Conservation (phyloP, 2,888 invertebrate species). For the Netelia virgata region DNA sequence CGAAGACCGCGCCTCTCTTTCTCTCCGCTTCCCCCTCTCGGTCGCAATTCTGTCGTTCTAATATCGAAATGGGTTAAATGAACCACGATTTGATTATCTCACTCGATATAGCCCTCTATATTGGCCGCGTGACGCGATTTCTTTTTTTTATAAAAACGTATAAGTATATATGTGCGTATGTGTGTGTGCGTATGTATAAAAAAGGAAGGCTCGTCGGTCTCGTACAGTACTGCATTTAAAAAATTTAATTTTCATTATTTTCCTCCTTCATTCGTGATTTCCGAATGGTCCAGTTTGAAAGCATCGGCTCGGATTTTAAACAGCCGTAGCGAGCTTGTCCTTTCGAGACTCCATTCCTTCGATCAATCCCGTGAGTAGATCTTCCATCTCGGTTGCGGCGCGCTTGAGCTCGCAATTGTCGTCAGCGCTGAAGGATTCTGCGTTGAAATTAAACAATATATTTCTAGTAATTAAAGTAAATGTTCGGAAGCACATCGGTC, state of each 20-base stretch:
- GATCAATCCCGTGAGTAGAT: slow-evolving; percentile 88
- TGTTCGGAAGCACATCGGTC: background rate
- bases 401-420: slow-evolving; percentile 89
- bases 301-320: slow-evolving; percentile 68
- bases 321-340: slow-evolving; percentile 81
- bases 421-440: slow-evolving; percentile 81
- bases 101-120: background rate
- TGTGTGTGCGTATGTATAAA: background rate
- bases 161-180: background rate
- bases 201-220: slow-evolving; percentile 17
- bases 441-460: slow-evolving; percentile 53
- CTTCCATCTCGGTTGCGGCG: slow-evolving; percentile 90
- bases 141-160: background rate
- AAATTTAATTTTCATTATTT: slow-evolving; percentile 1
- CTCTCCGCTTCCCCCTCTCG: background rate
- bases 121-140: background rate
- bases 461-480: background rate
- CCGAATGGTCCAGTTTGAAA: background rate
- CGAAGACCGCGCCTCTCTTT: background rate
- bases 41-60: background rate
- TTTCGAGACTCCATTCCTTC: slow-evolving; percentile 87
- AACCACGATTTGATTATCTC: background rate
- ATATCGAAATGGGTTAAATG: slow-evolving; percentile 12
- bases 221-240: background rate
- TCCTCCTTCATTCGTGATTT: background rate